Conservation (phyloP, 2,888 invertebrate species). For the Lasius fuliginosus region DNA sequence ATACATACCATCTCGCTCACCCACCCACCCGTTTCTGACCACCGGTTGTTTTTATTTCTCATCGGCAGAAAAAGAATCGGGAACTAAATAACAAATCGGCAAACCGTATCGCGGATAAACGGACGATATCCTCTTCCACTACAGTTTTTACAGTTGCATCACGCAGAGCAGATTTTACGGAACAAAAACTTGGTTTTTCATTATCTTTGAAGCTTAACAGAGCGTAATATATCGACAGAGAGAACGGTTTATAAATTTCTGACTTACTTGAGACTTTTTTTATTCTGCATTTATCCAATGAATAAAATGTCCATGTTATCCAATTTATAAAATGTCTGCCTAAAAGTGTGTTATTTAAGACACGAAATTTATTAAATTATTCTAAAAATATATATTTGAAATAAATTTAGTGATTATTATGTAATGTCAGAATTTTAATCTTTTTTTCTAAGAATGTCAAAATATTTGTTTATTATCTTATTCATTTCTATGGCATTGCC, state of each 20-base stretch:
- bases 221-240: not conserved
- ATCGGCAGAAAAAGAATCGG: slow-evolving; percentile 51
- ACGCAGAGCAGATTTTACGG: not conserved
- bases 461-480: not conserved
- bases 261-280: not conserved
- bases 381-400: not conserved
- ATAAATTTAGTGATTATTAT: not conserved
- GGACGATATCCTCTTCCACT: slow-evolving; percentile 2
- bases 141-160: slow-evolving; percentile 10
- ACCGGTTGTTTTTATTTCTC: slow-evolving; percentile 43
- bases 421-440: not conserved
- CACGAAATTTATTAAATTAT: not conserved
- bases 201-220: not conserved
- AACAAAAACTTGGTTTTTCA: not conserved
- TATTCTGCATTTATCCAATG: not conserved
- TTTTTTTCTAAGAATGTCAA: not conserved
- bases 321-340: not conserved
- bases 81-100: slow-evolving; percentile 66
- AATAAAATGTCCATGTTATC: not conserved
- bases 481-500: slow-evolving; percentile 8
- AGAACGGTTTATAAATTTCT: not conserved
- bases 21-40: not conserved
- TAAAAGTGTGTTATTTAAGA: not conserved
- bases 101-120: slow-evolving; percentile 52
- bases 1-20: not conserved